Base-by-base conservation (phyloP, 1,140 invertebrate genomes). In the Rhizoglyphus robini region DNA sequence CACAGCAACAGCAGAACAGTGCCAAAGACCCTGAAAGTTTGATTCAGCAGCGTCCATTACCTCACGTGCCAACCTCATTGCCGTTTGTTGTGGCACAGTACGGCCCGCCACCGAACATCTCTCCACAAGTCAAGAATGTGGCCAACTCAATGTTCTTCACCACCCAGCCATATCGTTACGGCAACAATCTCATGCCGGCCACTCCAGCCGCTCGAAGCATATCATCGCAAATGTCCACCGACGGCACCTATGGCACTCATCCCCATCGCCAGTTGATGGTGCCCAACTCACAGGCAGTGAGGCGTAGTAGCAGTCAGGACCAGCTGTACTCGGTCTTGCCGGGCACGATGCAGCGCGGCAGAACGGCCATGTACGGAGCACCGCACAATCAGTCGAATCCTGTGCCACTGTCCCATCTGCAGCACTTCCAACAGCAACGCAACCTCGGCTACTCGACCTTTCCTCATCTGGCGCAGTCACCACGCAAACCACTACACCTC, bases 231-330 rank as follows among this genome's bases (percentile, higher is more conserved):
- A 41, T 41, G 36, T 41, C 18, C n/a, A n/a, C n/a, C n/a, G n/a
- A n/a, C n/a, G n/a, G n/a, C n/a, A n/a, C n/a, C n/a, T n/a, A n/a
- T n/a, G n/a, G n/a, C n/a, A n/a, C n/a, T n/a, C n/a, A n/a, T n/a
- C n/a, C n/a, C n/a, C n/a, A 41, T 18, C 36, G 18, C 49, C 5
- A 54, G 27, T 54, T 11, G 11, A 23, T 54, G 5, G 11, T 8
- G 23, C 27, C 49, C 5, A 23, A n/a, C 15, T 13, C 11, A 60
- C 31, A 5, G 5, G 58, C 25, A n/a, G n/a, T n/a, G n/a, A n/a
- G 23, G 36, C 58, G 65, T 31, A 61, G 58, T 29, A 62, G 29
- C 15, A 66, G 65, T 62, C 65, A 66, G 13, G 59, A 62, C 27
- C 65, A 66, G 34, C 62, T 62, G 38, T 23, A 59, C 51, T 15